Percentiles rank a stretch among this genome's conserved stretches.
Evolutionary conservation across 2,888 invertebrate genomes (phyloP).

Genomic region (Calliphora vomitoria): DNA sequence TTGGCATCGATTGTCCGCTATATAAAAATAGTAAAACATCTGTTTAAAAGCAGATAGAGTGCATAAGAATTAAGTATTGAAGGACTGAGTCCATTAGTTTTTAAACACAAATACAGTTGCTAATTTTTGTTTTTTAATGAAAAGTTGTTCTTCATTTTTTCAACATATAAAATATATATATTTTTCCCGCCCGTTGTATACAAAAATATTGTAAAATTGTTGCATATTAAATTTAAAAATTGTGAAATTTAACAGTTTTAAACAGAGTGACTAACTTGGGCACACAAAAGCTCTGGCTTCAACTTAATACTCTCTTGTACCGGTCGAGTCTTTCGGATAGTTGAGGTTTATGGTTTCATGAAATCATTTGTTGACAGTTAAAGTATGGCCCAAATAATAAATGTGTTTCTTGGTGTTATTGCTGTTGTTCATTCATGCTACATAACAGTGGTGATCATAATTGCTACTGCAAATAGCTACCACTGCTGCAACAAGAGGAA

Average conservation of each 20-base stretch:
- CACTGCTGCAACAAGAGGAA: constrained; percentile 21
- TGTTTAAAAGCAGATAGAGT: no score
- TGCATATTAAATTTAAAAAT: constrained; percentile 39
- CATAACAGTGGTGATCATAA: constrained; percentile 45
- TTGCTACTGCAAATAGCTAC: constrained; percentile 47
- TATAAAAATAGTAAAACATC: no score
- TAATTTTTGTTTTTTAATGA: no score
- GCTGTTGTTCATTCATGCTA: constrained; percentile 5
- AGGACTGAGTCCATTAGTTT: no score
- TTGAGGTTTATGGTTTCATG: constrained; percentile 63
- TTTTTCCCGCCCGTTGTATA: not conserved
- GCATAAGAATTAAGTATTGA: no score
- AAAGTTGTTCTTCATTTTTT: no score
- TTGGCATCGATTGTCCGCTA: no score
- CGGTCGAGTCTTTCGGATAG: constrained; percentile 38
- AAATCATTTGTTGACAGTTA: constrained; percentile 61
- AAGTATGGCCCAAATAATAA: constrained; percentile 62
- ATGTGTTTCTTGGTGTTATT: constrained; percentile 33
- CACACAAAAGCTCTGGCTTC: not conserved
- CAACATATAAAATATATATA: no score
- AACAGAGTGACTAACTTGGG: constrained; percentile 1
- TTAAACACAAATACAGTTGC: no score
- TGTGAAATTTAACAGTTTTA: constrained; percentile 47
- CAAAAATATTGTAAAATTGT: not conserved
- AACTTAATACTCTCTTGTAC: constrained; percentile 11